These are phyloP conservation scores for Epicauta chinensis DNA, from an alignment of 1,140 invertebrate species.

Conservation along the genomic window DNA sequence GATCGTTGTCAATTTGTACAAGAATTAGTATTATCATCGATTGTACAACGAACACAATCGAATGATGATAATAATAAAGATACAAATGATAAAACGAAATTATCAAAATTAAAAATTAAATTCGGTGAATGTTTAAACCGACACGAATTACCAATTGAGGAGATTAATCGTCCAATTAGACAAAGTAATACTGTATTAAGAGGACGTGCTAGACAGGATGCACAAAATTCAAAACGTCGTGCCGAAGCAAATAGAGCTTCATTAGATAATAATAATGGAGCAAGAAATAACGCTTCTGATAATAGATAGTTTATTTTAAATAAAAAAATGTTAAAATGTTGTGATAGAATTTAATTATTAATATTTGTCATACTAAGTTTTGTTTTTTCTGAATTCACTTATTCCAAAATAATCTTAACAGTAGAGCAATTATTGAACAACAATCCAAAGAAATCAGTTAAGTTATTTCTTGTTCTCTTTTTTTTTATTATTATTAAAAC, in stretches of 20 bases:
- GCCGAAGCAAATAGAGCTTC: conserved; percentile 30
- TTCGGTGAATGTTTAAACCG: conserved; percentile 6
- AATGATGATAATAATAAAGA: conserved; percentile 11
- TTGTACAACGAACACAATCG: conserved; percentile 5
- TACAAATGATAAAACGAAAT: conserved; percentile 2
- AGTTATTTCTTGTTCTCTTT: too few relatives aligned
- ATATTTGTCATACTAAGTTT: too few relatives aligned
- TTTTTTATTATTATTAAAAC: too few relatives aligned
- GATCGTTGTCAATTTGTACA: conserved; percentile 39
- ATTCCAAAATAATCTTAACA: too few relatives aligned
- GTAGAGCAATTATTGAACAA: too few relatives aligned
- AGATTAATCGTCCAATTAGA: conserved; percentile 11
- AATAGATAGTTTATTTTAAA: conserved; percentile 7
- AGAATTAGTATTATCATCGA: conserved; percentile 33
- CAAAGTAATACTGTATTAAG: conserved; percentile 23
- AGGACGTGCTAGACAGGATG: conserved; percentile 33
- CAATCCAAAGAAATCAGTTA: too few relatives aligned
- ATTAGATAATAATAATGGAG: conserved; percentile 2
- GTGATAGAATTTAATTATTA: too few relatives aligned
- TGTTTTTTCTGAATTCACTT: too few relatives aligned
- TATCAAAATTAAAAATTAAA: conserved; percentile 12
- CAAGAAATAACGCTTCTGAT: background rate
- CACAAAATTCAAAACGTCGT: conserved; percentile 33
- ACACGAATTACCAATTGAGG: conserved; percentile 9
- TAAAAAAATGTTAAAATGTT: too few relatives aligned